phyloP scores from a whole-genome alignment of 1,140 invertebrate species.

The Nautilus pompilius region DNA sequence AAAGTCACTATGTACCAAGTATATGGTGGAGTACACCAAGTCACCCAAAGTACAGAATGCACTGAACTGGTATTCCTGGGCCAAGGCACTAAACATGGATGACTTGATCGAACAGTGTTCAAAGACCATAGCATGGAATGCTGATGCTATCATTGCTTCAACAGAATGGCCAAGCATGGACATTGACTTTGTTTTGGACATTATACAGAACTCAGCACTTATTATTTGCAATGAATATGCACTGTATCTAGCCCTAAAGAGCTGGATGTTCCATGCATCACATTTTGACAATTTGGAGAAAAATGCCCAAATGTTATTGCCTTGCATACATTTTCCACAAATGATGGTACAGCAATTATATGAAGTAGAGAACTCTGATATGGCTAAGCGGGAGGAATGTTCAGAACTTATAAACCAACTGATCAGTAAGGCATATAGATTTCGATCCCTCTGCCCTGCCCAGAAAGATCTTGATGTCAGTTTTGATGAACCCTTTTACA shows the following conservation, averaged over 20 bases:
- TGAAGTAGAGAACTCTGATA: slow-evolving; percentile 34
- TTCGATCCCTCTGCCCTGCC: slow-evolving; percentile 47
- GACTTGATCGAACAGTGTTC: slow-evolving; percentile 45
- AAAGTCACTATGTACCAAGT: slow-evolving; percentile 45
- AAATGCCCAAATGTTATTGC: slow-evolving; percentile 41
- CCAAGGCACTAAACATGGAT: slow-evolving; percentile 46
- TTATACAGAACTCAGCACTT: slow-evolving; percentile 44
- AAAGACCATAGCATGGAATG: slow-evolving; percentile 54
- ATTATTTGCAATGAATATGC: slow-evolving; percentile 44
- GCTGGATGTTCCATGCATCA: slow-evolving; percentile 36
- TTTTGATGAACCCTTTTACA: slow-evolving; percentile 41
- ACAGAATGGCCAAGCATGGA: slow-evolving; percentile 52
- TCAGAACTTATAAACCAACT: slow-evolving; percentile 33
- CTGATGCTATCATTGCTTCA: slow-evolving; percentile 38
- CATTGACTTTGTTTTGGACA: slow-evolving; percentile 47
- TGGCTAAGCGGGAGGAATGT: slow-evolving; percentile 28
- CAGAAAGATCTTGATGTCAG: slow-evolving; percentile 35
- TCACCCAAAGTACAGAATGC: slow-evolving; percentile 49
- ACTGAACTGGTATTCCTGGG: slow-evolving; percentile 52
- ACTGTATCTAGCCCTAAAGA: slow-evolving; percentile 34
- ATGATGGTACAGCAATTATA: slow-evolving; percentile 50
- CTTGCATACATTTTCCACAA: slow-evolving; percentile 51
- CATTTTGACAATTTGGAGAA: slow-evolving; percentile 15
- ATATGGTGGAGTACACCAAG: slow-evolving; percentile 49
- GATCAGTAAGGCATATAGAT: slow-evolving; percentile 49